Conservation (phyloP, 2,888 invertebrate species). For the Sphecodes monilicornis region DNA sequence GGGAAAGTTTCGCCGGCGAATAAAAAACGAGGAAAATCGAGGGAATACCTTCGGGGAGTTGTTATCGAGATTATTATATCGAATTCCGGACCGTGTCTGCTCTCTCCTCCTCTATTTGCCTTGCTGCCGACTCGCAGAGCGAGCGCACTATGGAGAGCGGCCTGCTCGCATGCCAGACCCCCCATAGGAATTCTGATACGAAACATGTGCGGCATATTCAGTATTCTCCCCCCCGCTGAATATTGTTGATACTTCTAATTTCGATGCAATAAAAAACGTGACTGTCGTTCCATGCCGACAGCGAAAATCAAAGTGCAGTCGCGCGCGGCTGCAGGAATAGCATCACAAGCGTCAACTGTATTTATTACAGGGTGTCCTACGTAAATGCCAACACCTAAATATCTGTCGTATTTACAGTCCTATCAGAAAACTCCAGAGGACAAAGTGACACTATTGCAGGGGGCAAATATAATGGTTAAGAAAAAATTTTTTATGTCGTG, state of each 20-base stretch:
- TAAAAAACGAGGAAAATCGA: background rate
- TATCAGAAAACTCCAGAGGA: no score
- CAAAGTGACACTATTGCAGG: no score
- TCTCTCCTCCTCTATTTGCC: slow-evolving; percentile 36
- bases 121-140: slow-evolving; percentile 26
- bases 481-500: no score
- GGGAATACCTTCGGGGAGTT: slow-evolving; percentile 25
- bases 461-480: no score
- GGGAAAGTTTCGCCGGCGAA: background rate
- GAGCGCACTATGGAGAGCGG: slow-evolving; percentile 11
- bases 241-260: slow-evolving; percentile 17
- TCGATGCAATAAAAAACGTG: slow-evolving; percentile 1
- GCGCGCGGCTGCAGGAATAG: background rate
- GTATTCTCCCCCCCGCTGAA: background rate
- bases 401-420: no score
- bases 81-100: slow-evolving; percentile 28
- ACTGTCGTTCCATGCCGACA: background rate
- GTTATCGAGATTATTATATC: slow-evolving; percentile 51
- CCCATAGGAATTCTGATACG: slow-evolving; percentile 67
- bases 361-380: no score
- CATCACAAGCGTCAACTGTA: background rate
- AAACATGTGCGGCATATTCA: slow-evolving; percentile 57
- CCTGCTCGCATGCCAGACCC: slow-evolving; percentile 44
- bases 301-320: background rate
- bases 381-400: no score